phyloP scores from a whole-genome alignment of 2,888 invertebrate genomes.

The Anaspis maculata region DNA sequence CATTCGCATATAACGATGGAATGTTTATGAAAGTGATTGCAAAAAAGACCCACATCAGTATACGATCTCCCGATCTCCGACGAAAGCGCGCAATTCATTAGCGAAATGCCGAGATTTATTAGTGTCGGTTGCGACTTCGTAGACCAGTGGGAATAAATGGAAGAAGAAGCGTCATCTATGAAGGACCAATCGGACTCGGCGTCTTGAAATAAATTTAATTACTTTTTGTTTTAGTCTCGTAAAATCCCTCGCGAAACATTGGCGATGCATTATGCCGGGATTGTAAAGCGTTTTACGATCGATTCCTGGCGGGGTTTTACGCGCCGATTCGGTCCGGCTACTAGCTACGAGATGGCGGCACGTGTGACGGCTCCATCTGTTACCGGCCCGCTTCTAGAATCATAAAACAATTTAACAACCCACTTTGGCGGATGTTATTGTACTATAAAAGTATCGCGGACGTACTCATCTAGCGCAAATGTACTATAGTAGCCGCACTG shows the following conservation, averaged over 20 bases:
- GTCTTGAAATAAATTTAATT: slow-evolving; percentile 12
- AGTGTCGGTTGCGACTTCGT: too few species aligned
- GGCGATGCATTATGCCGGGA: too few species aligned
- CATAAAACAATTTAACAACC: slow-evolving; percentile 40
- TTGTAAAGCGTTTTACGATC: slow-evolving; percentile 19
- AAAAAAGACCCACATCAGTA: slow-evolving; percentile 34
- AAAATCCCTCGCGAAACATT: slow-evolving; percentile 6
- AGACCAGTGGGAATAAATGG: too few species aligned
- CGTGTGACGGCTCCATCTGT: slow-evolving; percentile 15
- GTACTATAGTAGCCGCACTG: slow-evolving; percentile 28
- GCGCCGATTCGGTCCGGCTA: slow-evolving; percentile 7
- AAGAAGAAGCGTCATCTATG: slow-evolving; percentile 10
- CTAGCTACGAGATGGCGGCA: slow-evolving; percentile 17
- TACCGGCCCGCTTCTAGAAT: slow-evolving; percentile 16
- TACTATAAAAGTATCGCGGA: slow-evolving; percentile 40
- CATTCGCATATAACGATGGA: slow-evolving; percentile 26
- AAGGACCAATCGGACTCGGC: slow-evolving; percentile 10
- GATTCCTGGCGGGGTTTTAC: slow-evolving; percentile 11
- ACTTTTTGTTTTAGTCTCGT: slow-evolving; percentile 7
- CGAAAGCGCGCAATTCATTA: slow-evolving; percentile 27
- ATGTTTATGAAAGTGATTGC: slow-evolving; percentile 25
- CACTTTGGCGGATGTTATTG: slow-evolving; percentile 40
- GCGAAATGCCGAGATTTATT: too few species aligned
- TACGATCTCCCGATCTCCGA: slow-evolving; percentile 13
- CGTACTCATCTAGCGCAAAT: slow-evolving; percentile 39